Base-by-base conservation (phyloP, 2,113 vertebrate species). In the Corythaixoides concolor region DNA sequence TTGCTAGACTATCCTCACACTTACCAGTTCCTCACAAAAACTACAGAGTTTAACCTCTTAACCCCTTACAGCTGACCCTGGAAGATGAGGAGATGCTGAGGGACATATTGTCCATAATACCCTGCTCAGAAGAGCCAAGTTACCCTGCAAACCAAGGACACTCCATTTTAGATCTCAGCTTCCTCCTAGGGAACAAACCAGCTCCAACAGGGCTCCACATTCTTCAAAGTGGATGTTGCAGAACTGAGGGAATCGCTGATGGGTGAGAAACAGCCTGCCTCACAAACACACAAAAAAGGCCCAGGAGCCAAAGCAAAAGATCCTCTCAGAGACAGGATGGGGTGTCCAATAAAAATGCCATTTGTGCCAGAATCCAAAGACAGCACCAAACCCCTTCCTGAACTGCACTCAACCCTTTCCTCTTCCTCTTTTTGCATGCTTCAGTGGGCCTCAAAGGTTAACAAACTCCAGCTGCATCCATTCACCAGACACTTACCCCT, bases 401-500 rank as follows among this genome's bases (percentile, higher is more conserved):
- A 69, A 63, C 26, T 52, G 4, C 47, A 59, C 6, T 24, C 43
- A 73, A 58, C 24, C 30, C 41, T 50, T 89, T 92, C 72, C 73
- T 75, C n/a, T 85, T 93, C 35, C 64, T 90, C 35, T 6, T 78
- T 90, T 69, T 76, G 11, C 30, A 30, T 30, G n/a, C 50, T 70
- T 72, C 58, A 72, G 53, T 58, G 83, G 85, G 45, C 69, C 64
- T 87, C 66, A 62, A n/a, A 73, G 62, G 90, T 91, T 92, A 79
- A 76, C 60, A 49, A 43, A 43, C 39, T 82, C 80, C 95, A 96
- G 95, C 95, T 95, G 91, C 62, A 76, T 88, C 77, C 62, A 58
- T 74, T 97, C 91, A 86, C 58, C 62, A 79, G 67, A 68, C 88
- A 81, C 84, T 86, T 75, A 92, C 13, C 73, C 60, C 32, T 85